These are phyloP conservation scores for Diabrotica undecimpunctata DNA, from an alignment of 1,140 invertebrate species.

Conservation along the genomic window DNA sequence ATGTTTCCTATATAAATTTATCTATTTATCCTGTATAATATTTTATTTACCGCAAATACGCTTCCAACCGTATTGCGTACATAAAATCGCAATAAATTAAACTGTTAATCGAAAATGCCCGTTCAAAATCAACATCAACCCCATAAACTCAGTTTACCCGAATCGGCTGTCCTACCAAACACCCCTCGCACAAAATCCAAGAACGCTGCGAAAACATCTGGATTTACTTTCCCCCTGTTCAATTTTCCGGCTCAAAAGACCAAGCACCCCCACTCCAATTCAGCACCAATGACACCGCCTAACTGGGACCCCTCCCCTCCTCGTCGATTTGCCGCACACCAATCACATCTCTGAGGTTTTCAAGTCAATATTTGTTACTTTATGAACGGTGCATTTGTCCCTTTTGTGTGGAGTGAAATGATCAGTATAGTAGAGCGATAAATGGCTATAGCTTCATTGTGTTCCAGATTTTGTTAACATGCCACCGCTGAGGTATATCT, in stretches of 20 bases:
- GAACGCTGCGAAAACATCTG: conserved; percentile 17
- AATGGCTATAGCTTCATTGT: conserved; percentile 30
- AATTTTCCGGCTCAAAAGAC: conserved; percentile 21
- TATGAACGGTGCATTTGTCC: conserved; percentile 36
- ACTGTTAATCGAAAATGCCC: not conserved
- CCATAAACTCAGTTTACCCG: conserved; percentile 1
- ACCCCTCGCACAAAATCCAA: conserved; percentile 10
- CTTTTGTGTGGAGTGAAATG: conserved; percentile 33
- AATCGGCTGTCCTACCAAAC: not conserved
- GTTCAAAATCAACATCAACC: conserved; percentile 2
- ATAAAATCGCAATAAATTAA: conserved; percentile 1
- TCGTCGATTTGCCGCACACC: conserved; percentile 33
- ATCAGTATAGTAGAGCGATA: conserved; percentile 29
- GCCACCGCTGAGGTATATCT: conserved; percentile 11
- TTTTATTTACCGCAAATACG: no score
- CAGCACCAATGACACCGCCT: conserved; percentile 26
- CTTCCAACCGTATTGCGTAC: not conserved
- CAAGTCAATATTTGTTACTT: conserved; percentile 42
- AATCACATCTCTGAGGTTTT: conserved; percentile 41
- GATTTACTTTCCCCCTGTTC: conserved; percentile 25
- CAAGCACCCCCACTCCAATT: conserved; percentile 19
- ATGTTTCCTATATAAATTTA: no score
- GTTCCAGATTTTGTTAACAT: conserved; percentile 25
- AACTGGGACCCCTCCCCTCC: conserved; percentile 31
- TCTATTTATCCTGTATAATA: no score